These are phyloP conservation scores for Ostrea denselamellosa DNA, from an alignment of 1,140 invertebrate genomes.

Conservation along the genomic window DNA sequence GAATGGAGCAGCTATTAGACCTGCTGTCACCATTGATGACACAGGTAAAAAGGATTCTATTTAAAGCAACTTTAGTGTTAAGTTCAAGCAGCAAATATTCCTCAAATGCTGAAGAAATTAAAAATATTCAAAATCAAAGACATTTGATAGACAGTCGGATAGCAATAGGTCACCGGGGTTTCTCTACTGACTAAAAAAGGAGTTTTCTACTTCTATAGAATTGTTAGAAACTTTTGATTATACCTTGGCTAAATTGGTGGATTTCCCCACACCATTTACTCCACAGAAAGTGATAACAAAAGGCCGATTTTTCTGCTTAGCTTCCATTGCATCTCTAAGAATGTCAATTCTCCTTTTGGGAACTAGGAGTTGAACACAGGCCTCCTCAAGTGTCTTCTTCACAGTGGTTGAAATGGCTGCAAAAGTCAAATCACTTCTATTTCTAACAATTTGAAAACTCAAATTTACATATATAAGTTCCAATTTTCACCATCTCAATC, in stretches of 20 bases:
- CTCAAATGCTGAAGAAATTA: too few relatives aligned
- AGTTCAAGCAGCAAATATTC: too few relatives aligned
- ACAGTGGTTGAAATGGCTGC: constrained; percentile 89
- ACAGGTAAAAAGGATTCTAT: too few relatives aligned
- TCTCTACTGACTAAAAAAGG: too few relatives aligned
- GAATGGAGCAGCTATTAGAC: too few relatives aligned
- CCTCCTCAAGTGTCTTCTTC: constrained; percentile 81
- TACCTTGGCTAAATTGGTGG: constrained; percentile 98
- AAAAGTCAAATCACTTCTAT: constrained; percentile 44
- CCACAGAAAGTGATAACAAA: constrained; percentile 99
- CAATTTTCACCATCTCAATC: neutral
- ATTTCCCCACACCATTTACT: constrained; percentile 99
- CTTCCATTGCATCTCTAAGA: constrained; percentile 95
- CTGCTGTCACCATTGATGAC: too few relatives aligned
- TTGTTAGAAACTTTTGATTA: neutral
- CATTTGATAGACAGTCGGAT: too few relatives aligned
- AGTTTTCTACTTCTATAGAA: neutral
- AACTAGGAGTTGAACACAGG: constrained; percentile 93
- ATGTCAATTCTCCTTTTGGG: constrained; percentile 98
- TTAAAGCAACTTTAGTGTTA: too few relatives aligned
- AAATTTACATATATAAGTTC: neutral
- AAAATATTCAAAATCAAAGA: too few relatives aligned
- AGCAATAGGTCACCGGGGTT: too few relatives aligned
- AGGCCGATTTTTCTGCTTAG: constrained; percentile 88
- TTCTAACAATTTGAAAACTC: neutral